phyloP scores from a whole-genome alignment of 2,888 invertebrate genomes.

The Cheilosia vulpina region DNA sequence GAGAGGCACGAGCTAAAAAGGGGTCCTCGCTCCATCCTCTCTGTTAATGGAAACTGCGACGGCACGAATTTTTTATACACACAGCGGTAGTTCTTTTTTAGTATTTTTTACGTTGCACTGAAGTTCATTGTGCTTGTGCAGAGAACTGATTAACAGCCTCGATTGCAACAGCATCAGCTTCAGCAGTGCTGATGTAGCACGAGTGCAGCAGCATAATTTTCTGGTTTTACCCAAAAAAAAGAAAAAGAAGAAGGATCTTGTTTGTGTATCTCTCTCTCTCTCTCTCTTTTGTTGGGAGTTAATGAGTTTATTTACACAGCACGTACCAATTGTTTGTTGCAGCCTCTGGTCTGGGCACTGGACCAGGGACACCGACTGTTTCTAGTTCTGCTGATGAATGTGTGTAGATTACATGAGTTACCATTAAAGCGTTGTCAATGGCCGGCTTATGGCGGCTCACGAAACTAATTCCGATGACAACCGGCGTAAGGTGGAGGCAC shows the following conservation, averaged over 20 bases:
- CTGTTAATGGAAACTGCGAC: constrained; percentile 59
- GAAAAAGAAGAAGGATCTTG: constrained; percentile 42
- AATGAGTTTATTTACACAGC: constrained; percentile 73
- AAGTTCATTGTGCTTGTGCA: constrained; percentile 69
- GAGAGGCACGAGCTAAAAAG: constrained; percentile 71
- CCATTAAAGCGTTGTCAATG: constrained; percentile 42
- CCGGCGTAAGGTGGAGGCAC: constrained; percentile 61
- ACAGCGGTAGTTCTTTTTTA: not conserved
- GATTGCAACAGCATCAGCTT: constrained; percentile 42
- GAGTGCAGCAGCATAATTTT: constrained; percentile 59
- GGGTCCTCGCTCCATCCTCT: constrained; percentile 35
- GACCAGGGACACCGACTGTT: constrained; percentile 23
- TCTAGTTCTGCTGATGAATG: constrained; percentile 35
- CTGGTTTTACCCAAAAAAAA: constrained; percentile 23
- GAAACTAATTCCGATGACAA: constrained; percentile 29
- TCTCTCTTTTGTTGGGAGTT: constrained; percentile 45
- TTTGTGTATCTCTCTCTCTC: not conserved
- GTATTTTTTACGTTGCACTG: constrained; percentile 20
- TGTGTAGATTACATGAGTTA: constrained; percentile 40
- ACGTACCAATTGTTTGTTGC: constrained; percentile 64
- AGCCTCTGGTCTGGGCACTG: constrained; percentile 1
- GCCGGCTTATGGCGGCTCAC: constrained; percentile 38
- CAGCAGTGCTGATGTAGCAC: constrained; percentile 58
- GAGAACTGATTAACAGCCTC: constrained; percentile 59
- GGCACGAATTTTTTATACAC: constrained; percentile 61